phyloP scores from a whole-genome alignment of 2,888 invertebrate species.

The Hyles lineata region DNA sequence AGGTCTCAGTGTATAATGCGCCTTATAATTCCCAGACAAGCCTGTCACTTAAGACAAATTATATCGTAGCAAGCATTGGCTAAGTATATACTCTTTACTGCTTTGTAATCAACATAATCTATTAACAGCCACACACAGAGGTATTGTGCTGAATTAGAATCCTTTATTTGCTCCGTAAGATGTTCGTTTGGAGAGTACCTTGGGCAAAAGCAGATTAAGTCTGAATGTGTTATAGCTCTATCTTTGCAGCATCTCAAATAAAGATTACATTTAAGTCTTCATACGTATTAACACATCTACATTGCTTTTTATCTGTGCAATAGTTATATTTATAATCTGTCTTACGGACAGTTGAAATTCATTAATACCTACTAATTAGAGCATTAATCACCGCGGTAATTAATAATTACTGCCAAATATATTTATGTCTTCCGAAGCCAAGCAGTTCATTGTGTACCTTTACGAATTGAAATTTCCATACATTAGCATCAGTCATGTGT shows the following conservation, averaged over 20 bases:
- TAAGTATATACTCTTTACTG: background rate
- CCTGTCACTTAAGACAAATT: conserved; percentile 14
- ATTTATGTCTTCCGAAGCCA: background rate
- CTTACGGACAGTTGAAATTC: background rate
- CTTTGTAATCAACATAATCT: background rate
- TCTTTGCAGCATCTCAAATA: no score
- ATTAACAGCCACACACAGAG: background rate
- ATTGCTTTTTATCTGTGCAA: background rate
- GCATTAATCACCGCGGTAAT: background rate
- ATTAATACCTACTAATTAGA: background rate
- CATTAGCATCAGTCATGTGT: background rate
- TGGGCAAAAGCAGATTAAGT: no score
- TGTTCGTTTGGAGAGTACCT: background rate
- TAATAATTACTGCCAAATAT: conserved; percentile 1
- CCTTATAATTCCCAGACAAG: conserved; percentile 20
- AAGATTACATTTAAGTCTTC: no score
- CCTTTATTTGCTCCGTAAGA: background rate
- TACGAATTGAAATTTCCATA: conserved; percentile 9
- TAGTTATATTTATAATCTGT: background rate
- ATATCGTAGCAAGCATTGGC: background rate
- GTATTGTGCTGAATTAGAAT: background rate
- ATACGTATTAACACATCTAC: no score
- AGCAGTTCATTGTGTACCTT: background rate
- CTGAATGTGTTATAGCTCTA: no score
- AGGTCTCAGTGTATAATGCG: conserved; percentile 17